These are phyloP conservation scores for Musca vetustissima DNA, from an alignment of 1,140 invertebrate genomes.

Conservation along the genomic window DNA sequence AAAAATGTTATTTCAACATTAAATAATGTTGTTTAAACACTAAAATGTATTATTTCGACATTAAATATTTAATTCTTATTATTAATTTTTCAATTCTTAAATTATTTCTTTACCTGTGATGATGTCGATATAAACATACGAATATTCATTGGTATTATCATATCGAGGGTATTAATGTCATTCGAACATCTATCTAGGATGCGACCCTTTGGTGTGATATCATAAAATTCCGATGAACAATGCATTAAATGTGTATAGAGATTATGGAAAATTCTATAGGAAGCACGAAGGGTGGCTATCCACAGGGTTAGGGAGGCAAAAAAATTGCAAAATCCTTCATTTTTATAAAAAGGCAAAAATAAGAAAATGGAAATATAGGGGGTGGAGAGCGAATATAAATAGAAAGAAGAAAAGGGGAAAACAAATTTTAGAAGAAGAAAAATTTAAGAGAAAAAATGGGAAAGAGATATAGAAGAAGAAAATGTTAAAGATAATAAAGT, in stretches of 20 bases:
- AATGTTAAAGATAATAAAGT: background rate
- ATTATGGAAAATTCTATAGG: conserved; percentile 39
- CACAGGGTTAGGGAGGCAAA: conserved; percentile 61
- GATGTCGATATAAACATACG: conserved; percentile 46
- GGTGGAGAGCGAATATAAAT: background rate
- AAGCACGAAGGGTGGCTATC: conserved; percentile 65
- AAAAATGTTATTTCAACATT: too few species aligned
- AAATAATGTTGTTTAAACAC: too few species aligned
- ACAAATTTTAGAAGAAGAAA: background rate
- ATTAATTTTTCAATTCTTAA: background rate
- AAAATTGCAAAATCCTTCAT: conserved; percentile 51
- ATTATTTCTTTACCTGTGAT: conserved; percentile 40
- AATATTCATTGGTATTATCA: conserved; percentile 54
- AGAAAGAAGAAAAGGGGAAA: background rate
- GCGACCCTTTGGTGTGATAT: conserved; percentile 73
- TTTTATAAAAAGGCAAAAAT: background rate
- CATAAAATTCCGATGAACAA: conserved; percentile 75
- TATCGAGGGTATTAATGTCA: conserved; percentile 71
- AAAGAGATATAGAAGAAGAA: background rate
- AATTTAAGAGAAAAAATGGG: background rate
- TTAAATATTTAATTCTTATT: too few species aligned
- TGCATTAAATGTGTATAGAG: conserved; percentile 65
- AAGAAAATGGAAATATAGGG: background rate
- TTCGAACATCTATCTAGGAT: conserved; percentile 75
- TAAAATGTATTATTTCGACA: too few species aligned